Percentiles rank a stretch among this genome's conserved stretches.
These are phyloP conservation scores for Radopholus similis DNA, from an alignment of 1,140 invertebrate genomes.

Conservation along the genomic window DNA sequence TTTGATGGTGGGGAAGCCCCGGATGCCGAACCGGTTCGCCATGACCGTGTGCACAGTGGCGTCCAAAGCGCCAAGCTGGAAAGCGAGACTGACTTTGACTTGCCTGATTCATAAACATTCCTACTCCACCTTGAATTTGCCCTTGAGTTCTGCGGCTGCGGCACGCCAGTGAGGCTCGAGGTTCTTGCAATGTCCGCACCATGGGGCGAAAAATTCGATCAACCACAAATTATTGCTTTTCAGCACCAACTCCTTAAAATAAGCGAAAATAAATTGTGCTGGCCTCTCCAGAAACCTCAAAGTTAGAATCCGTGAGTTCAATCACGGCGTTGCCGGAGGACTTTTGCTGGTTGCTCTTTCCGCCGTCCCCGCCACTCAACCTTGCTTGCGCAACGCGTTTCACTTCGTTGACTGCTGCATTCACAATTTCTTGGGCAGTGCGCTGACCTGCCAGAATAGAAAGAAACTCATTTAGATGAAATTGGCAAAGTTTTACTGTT, in stretches of 20 bases:
- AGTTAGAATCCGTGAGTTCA: slow-evolving; percentile 77
- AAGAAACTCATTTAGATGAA: neutral
- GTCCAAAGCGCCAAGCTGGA: slow-evolving; percentile 84
- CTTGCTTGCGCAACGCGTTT: slow-evolving; percentile 36
- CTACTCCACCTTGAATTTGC: slow-evolving; percentile 68
- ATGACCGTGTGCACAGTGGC: slow-evolving; percentile 82
- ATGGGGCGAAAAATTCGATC: slow-evolving; percentile 52
- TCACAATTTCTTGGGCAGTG: slow-evolving; percentile 78
- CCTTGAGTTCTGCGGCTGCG: slow-evolving; percentile 87
- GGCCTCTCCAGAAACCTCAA: neutral
- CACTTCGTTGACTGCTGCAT: slow-evolving; percentile 67
- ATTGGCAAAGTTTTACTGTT: slow-evolving; percentile 65
- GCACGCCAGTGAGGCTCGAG: slow-evolving; percentile 88
- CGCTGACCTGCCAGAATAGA: slow-evolving; percentile 66
- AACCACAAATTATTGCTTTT: slow-evolving; percentile 66
- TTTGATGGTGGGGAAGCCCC: slow-evolving; percentile 96
- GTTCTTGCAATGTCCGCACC: slow-evolving; percentile 91
- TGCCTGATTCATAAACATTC: neutral
- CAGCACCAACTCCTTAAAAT: slow-evolving; percentile 84
- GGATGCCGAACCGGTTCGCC: slow-evolving; percentile 69
- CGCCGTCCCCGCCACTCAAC: slow-evolving; percentile 24
- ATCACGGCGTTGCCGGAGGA: slow-evolving; percentile 69
- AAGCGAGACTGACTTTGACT: neutral
- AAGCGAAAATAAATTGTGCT: neutral
- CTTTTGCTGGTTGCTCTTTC: neutral